Conservation (phyloP, 2,797 vertebrate species). For the Acanthurus tractus region DNA sequence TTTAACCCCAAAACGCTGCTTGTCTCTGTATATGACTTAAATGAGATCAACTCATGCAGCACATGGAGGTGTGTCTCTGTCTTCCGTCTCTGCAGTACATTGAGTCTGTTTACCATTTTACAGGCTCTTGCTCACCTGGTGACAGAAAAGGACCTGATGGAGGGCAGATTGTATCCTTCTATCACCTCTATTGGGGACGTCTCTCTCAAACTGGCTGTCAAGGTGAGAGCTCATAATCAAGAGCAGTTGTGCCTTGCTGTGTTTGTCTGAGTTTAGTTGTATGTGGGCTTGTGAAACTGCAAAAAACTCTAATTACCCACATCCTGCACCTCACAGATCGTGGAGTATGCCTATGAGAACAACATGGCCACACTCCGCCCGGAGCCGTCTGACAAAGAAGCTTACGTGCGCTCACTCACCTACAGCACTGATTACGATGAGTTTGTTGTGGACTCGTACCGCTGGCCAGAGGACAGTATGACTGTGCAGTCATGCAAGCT, state of each 20-base stretch:
- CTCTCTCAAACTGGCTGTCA: constrained; percentile 92
- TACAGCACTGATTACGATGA: constrained; percentile 92
- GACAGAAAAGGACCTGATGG: constrained; percentile 91
- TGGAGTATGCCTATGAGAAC: constrained; percentile 91
- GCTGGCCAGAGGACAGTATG: constrained; percentile 91
- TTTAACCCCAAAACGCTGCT: background rate
- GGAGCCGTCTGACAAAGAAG: constrained; percentile 92
- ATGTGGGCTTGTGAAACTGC: background rate
- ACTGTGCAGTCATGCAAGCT: constrained; percentile 90
- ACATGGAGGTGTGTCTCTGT: background rate
- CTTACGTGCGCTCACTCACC: constrained; percentile 87
- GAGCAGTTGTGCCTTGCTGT: background rate
- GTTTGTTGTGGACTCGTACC: constrained; percentile 90
- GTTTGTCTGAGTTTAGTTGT: background rate
- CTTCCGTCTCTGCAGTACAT: background rate
- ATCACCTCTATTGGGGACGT: constrained; percentile 90
- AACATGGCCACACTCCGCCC: constrained; percentile 90
- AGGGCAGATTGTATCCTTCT: constrained; percentile 95
- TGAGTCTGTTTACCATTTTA: background rate
- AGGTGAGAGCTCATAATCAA: constrained; percentile 81
- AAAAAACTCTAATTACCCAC: background rate
- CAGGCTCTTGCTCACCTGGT: constrained; percentile 93
- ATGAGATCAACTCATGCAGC: background rate
- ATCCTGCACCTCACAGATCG: constrained; percentile 83
- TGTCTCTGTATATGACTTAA: background rate